Percentiles rank a stretch among this genome's conserved stretches.
Evolutionary conservation across 1,140 invertebrate species (phyloP).

Genomic region (Phymorhynchus buccinoides): DNA sequence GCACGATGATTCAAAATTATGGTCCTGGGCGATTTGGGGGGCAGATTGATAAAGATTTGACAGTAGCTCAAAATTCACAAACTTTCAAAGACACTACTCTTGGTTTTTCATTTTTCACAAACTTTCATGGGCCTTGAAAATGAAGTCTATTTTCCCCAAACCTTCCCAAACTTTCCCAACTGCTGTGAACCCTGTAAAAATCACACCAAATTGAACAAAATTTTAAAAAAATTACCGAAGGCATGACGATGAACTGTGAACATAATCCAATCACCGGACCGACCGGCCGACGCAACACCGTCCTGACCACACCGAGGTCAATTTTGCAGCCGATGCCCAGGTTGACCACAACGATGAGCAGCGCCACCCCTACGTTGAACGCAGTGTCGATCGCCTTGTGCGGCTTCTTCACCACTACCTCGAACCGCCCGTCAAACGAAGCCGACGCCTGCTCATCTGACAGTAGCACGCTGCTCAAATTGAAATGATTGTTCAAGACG

Average conservation of each 20-base stretch:
- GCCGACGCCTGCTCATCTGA: not conserved
- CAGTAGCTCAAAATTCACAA: too few species aligned
- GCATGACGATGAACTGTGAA: constrained; percentile 74
- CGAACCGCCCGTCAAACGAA: constrained; percentile 11
- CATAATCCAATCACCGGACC: constrained; percentile 72
- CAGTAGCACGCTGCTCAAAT: not conserved
- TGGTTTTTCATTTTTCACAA: too few species aligned
- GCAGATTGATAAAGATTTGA: too few species aligned
- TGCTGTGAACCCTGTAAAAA: too few species aligned
- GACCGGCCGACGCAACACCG: constrained; percentile 68
- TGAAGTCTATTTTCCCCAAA: too few species aligned
- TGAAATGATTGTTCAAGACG: not conserved
- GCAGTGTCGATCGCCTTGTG: constrained; percentile 60
- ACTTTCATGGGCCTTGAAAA: too few species aligned
- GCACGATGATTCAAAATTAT: too few species aligned
- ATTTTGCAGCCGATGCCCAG: constrained; percentile 73
- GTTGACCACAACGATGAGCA: constrained; percentile 69
- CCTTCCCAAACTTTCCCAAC: too few species aligned
- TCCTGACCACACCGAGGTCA: constrained; percentile 70
- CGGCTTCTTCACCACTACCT: constrained; percentile 58
- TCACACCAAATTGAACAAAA: not conserved
- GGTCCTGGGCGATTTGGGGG: too few species aligned
- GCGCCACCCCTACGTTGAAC: constrained; percentile 65
- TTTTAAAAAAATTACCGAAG: constrained; percentile 65
- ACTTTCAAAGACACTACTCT: too few species aligned